Evolutionary conservation across 2,797 vertebrate species (phyloP).

Genomic region (Crax fasciolata): DNA sequence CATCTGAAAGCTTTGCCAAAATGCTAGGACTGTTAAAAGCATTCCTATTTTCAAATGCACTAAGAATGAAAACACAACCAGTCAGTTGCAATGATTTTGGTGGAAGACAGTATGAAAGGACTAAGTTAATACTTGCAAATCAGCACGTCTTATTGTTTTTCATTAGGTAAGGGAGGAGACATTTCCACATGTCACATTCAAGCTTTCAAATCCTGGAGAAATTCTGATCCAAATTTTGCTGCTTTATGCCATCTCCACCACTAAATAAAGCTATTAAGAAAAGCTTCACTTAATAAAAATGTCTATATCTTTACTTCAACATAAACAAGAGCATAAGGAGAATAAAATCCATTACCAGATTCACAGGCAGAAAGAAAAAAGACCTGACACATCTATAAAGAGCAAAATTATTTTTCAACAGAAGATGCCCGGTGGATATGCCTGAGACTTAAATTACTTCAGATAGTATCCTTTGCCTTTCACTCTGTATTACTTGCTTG

Average conservation of each 20-base stretch:
- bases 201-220: background rate
- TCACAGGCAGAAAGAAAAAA: background rate
- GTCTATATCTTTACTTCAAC: background rate
- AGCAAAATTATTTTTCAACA: slow-evolving; percentile 28
- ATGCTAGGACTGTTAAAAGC: background rate
- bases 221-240: background rate
- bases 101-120: background rate
- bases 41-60: background rate
- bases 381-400: background rate
- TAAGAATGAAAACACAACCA: background rate
- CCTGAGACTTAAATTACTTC: slow-evolving; percentile 9
- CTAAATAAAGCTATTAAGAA: background rate
- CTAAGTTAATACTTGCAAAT: slow-evolving; percentile 16
- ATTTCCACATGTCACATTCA: background rate
- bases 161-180: slow-evolving; percentile 12
- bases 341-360: slow-evolving; percentile 26
- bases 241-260: background rate
- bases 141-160: background rate
- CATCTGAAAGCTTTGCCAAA: slow-evolving; percentile 4
- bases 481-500: background rate
- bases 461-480: background rate
- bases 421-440: background rate
- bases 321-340: background rate
- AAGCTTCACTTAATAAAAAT: background rate
- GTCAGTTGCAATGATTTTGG: background rate